Base-by-base conservation (phyloP, 2,113 vertebrate species). In the Tetrax tetrax region DNA sequence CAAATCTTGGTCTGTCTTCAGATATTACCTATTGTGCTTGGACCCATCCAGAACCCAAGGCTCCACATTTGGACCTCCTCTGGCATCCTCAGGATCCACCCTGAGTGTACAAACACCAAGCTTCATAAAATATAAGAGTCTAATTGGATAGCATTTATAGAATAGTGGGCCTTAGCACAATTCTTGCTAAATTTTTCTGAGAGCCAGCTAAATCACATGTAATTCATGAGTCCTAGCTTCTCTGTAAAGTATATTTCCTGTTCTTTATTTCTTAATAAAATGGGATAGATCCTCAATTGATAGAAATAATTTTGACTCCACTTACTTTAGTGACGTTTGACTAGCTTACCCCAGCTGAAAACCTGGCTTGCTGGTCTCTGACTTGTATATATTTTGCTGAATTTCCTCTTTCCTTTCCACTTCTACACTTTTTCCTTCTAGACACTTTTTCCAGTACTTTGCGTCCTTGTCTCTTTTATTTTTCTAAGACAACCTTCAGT, bases 401-500 rank as follows among this genome's bases (percentile, higher is more conserved):
- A 92, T 91, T 95, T 87, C 56, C 60, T 80, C 81, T 90, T 96
- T 94, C 43, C 74, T 91, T 95, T 95, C 79, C 77, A 89, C 51
- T 87, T 93, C 51, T 92, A 70, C 41, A 14, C 33, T 89, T 96
- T 89, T 90, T 89, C 83, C 91, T 90, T 93, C 64, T 51, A 81
- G 72, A 35, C 43, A 60, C 14, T 78, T 91, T 96, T 93, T 89
- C 93, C 91, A 94, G 69, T 23, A 38, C n/a, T 76, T 79, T 93
- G 33, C 10, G 0, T 93, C 84, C 23, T 77, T 77, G 35, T 69
- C 35, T 83, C 35, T 78, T 60, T 41, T 29, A 7, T 28, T 78
- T 84, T 78, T 75, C 65, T 63, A 45, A 83, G 94, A 65, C 35
- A 84, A 68, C 13, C 60, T 74, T 57, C 71, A 54, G 3, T 0